Evolutionary conservation across 2,797 vertebrate species (phyloP).

Genomic region (Synanceia verrucosa): DNA sequence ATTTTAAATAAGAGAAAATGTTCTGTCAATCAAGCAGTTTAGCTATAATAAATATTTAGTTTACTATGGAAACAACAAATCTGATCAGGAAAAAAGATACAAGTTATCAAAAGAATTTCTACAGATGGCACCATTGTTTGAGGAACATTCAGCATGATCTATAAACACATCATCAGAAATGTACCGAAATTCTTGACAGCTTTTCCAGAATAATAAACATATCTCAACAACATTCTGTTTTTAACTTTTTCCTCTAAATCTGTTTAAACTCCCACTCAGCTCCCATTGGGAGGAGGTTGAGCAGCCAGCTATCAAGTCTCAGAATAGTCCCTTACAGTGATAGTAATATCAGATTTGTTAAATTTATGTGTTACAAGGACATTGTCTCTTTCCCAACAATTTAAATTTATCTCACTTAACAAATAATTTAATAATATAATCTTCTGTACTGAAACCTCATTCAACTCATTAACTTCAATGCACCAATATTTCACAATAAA

Average conservation of each 20-base stretch:
- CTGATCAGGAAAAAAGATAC: neutral
- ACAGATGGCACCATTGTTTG: neutral
- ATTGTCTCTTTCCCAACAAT: neutral
- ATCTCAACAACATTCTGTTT: conserved; percentile 52
- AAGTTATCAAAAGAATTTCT: neutral
- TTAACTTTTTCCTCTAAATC: conserved; percentile 30
- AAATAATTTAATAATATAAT: neutral
- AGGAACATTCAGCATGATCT: neutral
- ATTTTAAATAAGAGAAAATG: neutral
- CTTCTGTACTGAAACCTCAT: neutral
- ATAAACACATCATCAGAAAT: conserved; percentile 45
- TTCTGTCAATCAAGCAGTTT: neutral
- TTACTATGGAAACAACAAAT: neutral
- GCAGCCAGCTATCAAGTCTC: conserved; percentile 35
- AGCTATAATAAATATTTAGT: conserved; percentile 8
- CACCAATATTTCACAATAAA: neutral
- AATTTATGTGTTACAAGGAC: neutral
- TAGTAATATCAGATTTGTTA: neutral
- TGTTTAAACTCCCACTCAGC: conserved; percentile 62
- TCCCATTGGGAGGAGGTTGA: conserved; percentile 59
- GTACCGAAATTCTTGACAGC: conserved; percentile 33
- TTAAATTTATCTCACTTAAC: neutral
- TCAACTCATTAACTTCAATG: neutral
- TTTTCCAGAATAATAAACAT: conserved; percentile 64
- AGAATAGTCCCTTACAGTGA: conserved; percentile 15